Evolutionary conservation across 2,113 vertebrate genomes (phyloP).

Genomic region (Poecilia latipinna): DNA sequence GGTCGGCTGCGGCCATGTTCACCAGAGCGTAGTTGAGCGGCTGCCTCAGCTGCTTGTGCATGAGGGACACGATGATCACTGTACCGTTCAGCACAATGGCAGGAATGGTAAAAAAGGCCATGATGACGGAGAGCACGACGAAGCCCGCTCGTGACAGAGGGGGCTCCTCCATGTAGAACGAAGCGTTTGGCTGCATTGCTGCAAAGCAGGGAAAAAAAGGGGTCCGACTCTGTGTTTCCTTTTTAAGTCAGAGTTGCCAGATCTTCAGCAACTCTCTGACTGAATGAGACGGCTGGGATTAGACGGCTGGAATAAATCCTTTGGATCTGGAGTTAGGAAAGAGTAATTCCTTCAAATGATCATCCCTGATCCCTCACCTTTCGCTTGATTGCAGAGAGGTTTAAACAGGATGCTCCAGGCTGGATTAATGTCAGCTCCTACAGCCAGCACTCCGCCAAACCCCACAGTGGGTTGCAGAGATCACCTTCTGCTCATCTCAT

Average conservation of each 20-base stretch:
- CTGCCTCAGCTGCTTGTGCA: slow-evolving; percentile 78
- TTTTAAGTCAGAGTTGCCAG: slow-evolving; percentile 12
- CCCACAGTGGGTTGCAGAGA: not conserved
- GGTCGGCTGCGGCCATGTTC: slow-evolving; percentile 79
- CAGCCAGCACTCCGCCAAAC: not conserved
- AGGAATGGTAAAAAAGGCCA: slow-evolving; percentile 73
- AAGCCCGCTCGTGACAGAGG: slow-evolving; percentile 72
- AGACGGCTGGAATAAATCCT: slow-evolving; percentile 69
- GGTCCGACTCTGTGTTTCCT: not conserved
- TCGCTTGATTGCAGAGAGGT: slow-evolving; percentile 51
- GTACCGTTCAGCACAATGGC: slow-evolving; percentile 75
- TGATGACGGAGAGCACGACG: slow-evolving; percentile 72
- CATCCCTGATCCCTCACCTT: slow-evolving; percentile 62
- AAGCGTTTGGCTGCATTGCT: slow-evolving; percentile 57
- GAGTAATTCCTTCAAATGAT: slow-evolving; percentile 70
- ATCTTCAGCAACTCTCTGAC: slow-evolving; percentile 15
- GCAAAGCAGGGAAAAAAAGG: slow-evolving; percentile 3
- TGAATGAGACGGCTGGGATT: slow-evolving; percentile 48
- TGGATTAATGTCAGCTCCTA: slow-evolving; percentile 3
- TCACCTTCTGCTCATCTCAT: not conserved
- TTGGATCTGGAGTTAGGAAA: slow-evolving; percentile 65
- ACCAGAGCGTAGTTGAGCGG: slow-evolving; percentile 81
- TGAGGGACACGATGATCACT: slow-evolving; percentile 77
- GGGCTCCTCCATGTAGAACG: slow-evolving; percentile 49
- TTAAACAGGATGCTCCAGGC: slow-evolving; percentile 14